A percentile compares a stretch with the other conserved stretches of the same genome.
These are phyloP conservation scores for Sylvilagus floridanus DNA, from an alignment of 2,797 vertebrate genomes.

Conservation along the genomic window DNA sequence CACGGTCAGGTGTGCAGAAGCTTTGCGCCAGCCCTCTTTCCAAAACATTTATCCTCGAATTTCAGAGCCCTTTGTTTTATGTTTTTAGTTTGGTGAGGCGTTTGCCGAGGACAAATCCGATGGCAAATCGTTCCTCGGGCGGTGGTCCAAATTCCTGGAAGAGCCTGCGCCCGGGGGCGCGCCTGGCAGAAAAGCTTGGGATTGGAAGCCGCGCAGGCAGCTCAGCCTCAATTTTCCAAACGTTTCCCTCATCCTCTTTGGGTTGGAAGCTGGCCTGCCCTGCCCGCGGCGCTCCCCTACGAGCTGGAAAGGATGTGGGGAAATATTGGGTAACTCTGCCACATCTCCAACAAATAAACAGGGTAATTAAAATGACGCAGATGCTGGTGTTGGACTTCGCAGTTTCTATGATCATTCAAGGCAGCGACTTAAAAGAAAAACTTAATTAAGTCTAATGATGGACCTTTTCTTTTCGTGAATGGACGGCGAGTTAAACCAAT, in stretches of 20 bases:
- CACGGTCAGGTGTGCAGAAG: background rate
- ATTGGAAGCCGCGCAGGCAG: background rate
- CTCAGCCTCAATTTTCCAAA: background rate
- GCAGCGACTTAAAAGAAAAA: conserved; percentile 76
- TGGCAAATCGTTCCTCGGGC: background rate
- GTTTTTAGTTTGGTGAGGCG: conserved; percentile 13
- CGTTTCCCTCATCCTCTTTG: background rate
- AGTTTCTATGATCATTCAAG: conserved; percentile 85
- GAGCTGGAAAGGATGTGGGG: conserved; percentile 50
- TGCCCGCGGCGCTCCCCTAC: background rate
- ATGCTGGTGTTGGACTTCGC: conserved; percentile 79
- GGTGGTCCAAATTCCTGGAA: background rate
- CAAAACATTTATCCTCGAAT: background rate
- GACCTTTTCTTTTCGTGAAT: conserved; percentile 83
- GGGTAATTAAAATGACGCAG: conserved; percentile 81
- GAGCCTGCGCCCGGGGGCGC: background rate
- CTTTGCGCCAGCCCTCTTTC: background rate
- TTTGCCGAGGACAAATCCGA: conserved; percentile 39
- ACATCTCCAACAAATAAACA: conserved; percentile 58
- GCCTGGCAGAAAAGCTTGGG: background rate
- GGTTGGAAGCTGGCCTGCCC: background rate
- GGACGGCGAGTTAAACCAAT: conserved; percentile 83
- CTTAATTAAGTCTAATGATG: conserved; percentile 83
- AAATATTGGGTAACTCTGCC: conserved; percentile 67
- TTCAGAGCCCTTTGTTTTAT: background rate